phyloP scores from a whole-genome alignment of 2,797 vertebrate genomes.

The Tangara arthus region DNA sequence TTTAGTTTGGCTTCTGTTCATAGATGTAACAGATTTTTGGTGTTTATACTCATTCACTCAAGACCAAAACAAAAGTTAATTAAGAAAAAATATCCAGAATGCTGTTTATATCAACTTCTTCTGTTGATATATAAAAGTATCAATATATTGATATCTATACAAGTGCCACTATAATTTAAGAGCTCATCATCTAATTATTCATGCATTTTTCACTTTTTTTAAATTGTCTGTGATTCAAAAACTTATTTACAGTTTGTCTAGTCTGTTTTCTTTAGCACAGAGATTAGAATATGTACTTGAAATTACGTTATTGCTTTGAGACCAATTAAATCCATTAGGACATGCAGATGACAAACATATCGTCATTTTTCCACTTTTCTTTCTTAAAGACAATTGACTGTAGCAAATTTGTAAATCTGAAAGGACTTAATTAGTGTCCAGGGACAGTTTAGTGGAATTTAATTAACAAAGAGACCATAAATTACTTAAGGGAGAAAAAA shows the following conservation, averaged over 20 bases:
- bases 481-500: background rate
- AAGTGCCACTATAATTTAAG: background rate
- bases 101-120: constrained; percentile 57
- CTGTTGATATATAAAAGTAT: background rate
- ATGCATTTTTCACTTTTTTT: background rate
- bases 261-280: background rate
- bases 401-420: constrained; percentile 20
- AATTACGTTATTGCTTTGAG: background rate
- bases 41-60: constrained; percentile 68
- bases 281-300: background rate
- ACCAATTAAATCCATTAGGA: constrained; percentile 12
- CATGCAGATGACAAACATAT: background rate
- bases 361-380: background rate
- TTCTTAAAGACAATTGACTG: constrained; percentile 15
- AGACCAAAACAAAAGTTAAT: constrained; percentile 73
- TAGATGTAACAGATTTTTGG: constrained; percentile 63
- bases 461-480: background rate
- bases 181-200: background rate
- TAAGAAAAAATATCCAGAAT: constrained; percentile 62
- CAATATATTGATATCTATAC: background rate
- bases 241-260: background rate
- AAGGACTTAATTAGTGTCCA: constrained; percentile 29
- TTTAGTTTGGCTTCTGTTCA: constrained; percentile 63
- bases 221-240: background rate
- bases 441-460: constrained; percentile 11